Conservation (phyloP, 1,140 invertebrate species). For the Patella vulgata region DNA sequence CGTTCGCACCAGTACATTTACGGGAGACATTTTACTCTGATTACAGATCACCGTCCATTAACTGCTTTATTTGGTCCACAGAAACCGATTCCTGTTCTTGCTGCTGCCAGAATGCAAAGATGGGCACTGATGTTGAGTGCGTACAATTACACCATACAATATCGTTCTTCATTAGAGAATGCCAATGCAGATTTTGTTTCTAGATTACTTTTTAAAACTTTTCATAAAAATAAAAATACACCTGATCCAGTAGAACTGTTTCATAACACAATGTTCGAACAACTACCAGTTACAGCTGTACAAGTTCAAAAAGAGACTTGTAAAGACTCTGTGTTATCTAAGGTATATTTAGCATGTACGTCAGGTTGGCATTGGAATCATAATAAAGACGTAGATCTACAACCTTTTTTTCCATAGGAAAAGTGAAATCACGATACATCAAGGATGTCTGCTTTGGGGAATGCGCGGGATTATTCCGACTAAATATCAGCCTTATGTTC, state of each 20-base stretch:
- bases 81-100: conserved; percentile 42
- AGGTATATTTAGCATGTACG: conserved; percentile 5
- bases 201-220: conserved; percentile 19
- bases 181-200: conserved; percentile 34
- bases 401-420: conserved; percentile 10
- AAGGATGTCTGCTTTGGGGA: conserved; percentile 26
- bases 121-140: conserved; percentile 58
- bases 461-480: conserved; percentile 16
- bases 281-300: background rate
- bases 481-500: background rate
- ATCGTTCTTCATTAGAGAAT: conserved; percentile 24
- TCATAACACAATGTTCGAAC: conserved; percentile 1
- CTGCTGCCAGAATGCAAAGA: conserved; percentile 59
- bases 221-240: background rate
- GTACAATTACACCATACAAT: conserved; percentile 59
- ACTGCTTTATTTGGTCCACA: conserved; percentile 59
- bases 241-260: background rate
- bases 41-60: conserved; percentile 64
- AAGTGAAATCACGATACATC: conserved; percentile 22
- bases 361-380: background rate
- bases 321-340: conserved; percentile 9
- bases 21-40: conserved; percentile 57
- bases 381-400: conserved; percentile 1
- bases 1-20: conserved; percentile 70
- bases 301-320: background rate